Evolutionary conservation across 2,797 vertebrate species (phyloP).

Genomic region (Tragopan temminckii): DNA sequence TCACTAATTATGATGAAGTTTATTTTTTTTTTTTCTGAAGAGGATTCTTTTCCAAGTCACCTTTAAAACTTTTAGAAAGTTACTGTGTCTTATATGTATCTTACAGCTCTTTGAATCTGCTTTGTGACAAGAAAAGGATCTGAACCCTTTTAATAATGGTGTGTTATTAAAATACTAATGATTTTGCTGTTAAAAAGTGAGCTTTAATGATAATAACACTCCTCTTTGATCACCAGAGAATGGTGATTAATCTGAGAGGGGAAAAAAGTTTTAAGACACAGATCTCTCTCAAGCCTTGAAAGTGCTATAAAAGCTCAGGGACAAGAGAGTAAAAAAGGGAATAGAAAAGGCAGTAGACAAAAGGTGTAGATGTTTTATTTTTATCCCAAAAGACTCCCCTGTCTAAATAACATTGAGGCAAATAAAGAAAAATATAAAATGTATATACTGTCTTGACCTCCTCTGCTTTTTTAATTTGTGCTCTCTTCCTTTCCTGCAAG

Average conservation of each 20-base stretch:
- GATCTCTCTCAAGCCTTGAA: not conserved
- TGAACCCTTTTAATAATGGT: slow-evolving; percentile 35
- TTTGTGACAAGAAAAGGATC: slow-evolving; percentile 25
- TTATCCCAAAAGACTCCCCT: not conserved
- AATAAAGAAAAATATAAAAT: not conserved
- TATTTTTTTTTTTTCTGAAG: not conserved
- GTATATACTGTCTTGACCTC: not conserved
- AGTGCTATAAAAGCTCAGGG: slow-evolving; percentile 11
- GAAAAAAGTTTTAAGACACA: not conserved
- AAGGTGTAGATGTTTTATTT: not conserved
- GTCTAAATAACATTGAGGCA: not conserved
- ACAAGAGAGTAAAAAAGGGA: not conserved
- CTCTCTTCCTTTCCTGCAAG: not conserved
- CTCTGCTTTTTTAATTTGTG: not conserved
- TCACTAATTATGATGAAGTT: not conserved
- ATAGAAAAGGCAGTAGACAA: not conserved
- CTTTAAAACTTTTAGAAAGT: slow-evolving; percentile 32
- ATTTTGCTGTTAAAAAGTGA: slow-evolving; percentile 51
- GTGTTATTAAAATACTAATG: slow-evolving; percentile 63
- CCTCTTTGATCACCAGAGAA: slow-evolving; percentile 58
- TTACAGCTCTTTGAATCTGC: slow-evolving; percentile 47
- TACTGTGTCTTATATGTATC: not conserved
- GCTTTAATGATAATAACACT: slow-evolving; percentile 26
- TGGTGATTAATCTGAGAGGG: slow-evolving; percentile 15
- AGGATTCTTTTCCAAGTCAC: slow-evolving; percentile 7